Percentiles rank a stretch among this genome's conserved stretches.
Evolutionary conservation across 2,888 invertebrate species (phyloP).

Genomic region (Sympetrum striolatum): DNA sequence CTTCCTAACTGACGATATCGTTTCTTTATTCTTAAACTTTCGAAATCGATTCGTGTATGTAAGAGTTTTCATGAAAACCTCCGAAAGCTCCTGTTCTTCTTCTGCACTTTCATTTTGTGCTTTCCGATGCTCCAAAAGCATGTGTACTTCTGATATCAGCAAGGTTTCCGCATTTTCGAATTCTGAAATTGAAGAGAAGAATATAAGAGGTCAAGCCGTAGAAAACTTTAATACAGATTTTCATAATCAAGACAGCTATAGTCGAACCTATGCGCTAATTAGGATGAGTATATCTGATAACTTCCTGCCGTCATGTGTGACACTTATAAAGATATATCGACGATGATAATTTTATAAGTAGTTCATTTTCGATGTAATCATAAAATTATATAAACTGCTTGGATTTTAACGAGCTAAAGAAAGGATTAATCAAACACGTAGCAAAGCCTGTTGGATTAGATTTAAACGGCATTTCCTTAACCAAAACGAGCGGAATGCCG

Average conservation of each 20-base stretch:
- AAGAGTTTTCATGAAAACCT: constrained; percentile 97
- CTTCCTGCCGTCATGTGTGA: too few species aligned
- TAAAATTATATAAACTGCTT: too few species aligned
- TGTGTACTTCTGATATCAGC: constrained; percentile 93
- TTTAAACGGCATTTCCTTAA: too few species aligned
- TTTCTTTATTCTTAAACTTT: constrained; percentile 98
- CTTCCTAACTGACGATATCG: constrained; percentile 95
- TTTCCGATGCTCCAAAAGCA: constrained; percentile 96
- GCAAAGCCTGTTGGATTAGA: too few species aligned
- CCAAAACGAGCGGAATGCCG: too few species aligned
- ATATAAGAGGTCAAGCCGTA: neutral
- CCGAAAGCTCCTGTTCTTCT: constrained; percentile 97
- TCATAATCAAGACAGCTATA: constrained; percentile 7
- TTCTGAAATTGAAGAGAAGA: constrained; percentile 67
- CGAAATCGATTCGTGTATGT: constrained; percentile 96
- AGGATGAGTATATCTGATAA: too few species aligned
- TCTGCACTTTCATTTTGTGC: constrained; percentile 98
- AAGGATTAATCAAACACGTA: too few species aligned
- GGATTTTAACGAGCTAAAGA: too few species aligned
- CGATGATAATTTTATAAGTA: too few species aligned
- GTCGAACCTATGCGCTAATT: neutral
- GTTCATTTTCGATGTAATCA: too few species aligned
- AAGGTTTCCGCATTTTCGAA: constrained; percentile 98
- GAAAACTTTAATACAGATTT: too few species aligned
- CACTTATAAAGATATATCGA: too few species aligned